Conservation (phyloP, 1,140 invertebrate species). For the Ceratina japonica region DNA sequence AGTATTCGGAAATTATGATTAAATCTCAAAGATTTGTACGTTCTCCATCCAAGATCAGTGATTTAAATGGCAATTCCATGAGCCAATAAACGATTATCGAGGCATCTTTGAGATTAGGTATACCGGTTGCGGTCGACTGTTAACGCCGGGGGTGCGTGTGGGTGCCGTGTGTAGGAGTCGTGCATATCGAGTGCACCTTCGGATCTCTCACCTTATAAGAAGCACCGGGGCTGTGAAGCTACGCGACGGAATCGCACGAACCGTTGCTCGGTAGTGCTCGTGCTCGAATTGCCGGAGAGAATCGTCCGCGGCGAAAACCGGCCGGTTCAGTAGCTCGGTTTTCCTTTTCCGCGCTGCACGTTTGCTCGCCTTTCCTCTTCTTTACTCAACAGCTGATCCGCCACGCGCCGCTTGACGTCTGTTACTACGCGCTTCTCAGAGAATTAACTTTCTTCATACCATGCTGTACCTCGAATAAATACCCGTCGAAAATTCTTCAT, state of each 20-base stretch:
- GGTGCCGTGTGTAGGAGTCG: slow-evolving; percentile 41
- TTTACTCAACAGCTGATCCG: slow-evolving; percentile 20
- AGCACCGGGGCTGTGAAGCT: background rate
- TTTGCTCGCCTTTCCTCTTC: background rate
- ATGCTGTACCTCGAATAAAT: no score
- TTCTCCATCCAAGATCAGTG: no score
- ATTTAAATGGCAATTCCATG: no score
- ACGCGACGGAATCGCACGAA: slow-evolving; percentile 25
- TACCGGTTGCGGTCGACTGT: background rate
- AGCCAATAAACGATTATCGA: slow-evolving; percentile 6
- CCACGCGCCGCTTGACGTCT: slow-evolving; percentile 22
- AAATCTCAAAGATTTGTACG: no score
- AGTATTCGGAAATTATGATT: no score
- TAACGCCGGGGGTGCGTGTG: slow-evolving; percentile 14
- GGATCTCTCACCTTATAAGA: slow-evolving; percentile 53
- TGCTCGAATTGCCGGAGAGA: slow-evolving; percentile 16
- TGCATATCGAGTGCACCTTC: slow-evolving; percentile 1
- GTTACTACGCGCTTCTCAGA: background rate
- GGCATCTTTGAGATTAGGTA: no score
- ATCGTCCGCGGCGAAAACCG: background rate
- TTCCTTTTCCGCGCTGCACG: background rate
- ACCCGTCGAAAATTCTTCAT: no score
- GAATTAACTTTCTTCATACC: no score
- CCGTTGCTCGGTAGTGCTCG: slow-evolving; percentile 14
- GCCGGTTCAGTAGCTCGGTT: slow-evolving; percentile 25